phyloP scores from a whole-genome alignment of 2,113 vertebrate genomes.

The Clarias macrocephalus region DNA sequence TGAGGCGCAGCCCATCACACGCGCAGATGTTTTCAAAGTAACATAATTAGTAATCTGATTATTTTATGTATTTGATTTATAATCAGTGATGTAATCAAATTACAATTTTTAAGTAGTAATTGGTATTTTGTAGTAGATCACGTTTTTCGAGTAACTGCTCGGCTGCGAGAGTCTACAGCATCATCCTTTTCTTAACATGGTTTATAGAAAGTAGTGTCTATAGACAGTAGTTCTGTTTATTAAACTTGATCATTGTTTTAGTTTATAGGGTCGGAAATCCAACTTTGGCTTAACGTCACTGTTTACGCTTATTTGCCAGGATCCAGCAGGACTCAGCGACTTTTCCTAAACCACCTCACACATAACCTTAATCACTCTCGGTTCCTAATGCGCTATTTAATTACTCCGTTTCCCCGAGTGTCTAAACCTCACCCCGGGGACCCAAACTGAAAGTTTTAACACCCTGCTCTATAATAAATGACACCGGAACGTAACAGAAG shows the following conservation, averaged over 20 bases:
- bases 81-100: no score
- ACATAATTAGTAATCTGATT: no score
- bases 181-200: no score
- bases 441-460: neutral
- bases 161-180: no score
- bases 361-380: neutral
- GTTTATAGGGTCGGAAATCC: neutral
- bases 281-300: neutral
- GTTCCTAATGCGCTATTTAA: neutral
- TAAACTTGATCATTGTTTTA: neutral
- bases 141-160: no score
- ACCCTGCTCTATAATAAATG: slow-evolving; percentile 16
- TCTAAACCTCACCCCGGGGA: neutral
- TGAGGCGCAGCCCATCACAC: no score
- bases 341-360: neutral
- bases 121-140: no score
- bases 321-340: neutral
- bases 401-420: neutral
- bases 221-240: neutral
- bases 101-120: no score
- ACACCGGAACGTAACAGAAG: neutral
- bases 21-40: no score
- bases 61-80: no score
- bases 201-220: no score
- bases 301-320: neutral